Evolutionary conservation across 2,888 invertebrate species (phyloP).

Genomic region (Taphrorychus bicolor): DNA sequence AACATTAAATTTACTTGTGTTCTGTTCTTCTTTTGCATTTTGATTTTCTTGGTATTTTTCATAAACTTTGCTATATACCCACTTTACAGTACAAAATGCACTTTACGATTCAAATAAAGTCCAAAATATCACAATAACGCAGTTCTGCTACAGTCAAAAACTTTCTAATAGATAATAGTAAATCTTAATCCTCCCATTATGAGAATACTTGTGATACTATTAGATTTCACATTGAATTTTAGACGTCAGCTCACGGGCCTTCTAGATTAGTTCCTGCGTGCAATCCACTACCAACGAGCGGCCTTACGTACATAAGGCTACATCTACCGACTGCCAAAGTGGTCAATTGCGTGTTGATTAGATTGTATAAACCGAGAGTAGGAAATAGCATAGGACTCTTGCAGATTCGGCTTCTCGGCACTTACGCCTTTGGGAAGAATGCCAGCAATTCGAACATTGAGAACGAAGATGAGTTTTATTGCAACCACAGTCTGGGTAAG

Average conservation of each 20-base stretch:
- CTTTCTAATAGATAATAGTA: too few relatives aligned
- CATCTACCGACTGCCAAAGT: conserved; percentile 85
- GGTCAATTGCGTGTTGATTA: conserved; percentile 77
- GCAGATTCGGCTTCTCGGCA: conserved; percentile 84
- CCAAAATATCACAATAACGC: too few relatives aligned
- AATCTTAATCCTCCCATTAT: too few relatives aligned
- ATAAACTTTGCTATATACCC: too few relatives aligned
- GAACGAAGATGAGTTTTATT: conserved; percentile 64
- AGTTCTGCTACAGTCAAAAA: too few relatives aligned
- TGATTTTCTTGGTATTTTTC: too few relatives aligned
- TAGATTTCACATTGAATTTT: not conserved
- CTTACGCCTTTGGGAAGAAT: conserved; percentile 79
- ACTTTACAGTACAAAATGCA: too few relatives aligned
- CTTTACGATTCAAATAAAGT: too few relatives aligned
- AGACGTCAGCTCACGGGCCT: conserved; percentile 77
- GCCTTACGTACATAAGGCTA: conserved; percentile 85
- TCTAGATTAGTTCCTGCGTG: conserved; percentile 81
- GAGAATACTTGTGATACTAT: too few relatives aligned
- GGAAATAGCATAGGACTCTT: conserved; percentile 89
- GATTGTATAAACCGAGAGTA: conserved; percentile 84
- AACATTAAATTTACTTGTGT: too few relatives aligned
- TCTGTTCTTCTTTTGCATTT: too few relatives aligned
- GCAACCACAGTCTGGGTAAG: conserved; percentile 53
- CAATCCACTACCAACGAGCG: conserved; percentile 85
- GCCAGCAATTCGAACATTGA: conserved; percentile 52